Evolutionary conservation across 2,797 vertebrate genomes (phyloP), one percentile per base, ranked within the genome.

Genomic region (Chiropotes sagulatus): DNA sequence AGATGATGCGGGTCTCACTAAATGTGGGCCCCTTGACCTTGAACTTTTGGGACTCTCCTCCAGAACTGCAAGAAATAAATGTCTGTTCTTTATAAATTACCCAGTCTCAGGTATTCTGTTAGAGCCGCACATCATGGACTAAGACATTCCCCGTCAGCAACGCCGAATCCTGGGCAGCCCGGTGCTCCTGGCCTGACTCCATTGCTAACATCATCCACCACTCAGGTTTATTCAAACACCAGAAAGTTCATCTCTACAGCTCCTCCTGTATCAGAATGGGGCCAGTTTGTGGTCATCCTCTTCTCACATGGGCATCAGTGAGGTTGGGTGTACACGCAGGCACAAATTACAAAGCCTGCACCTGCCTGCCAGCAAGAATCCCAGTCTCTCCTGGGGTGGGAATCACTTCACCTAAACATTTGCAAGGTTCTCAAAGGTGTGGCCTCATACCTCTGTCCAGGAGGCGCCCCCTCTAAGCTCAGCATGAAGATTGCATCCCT

Each of bases 401-500:
- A 75, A 13, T 76, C 48, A 48, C 15, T 13, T 20, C 17, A 17
- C 7, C 50, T 4, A 6, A 58, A 61, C 48, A 58, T 26, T 90
- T 61, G 17, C 9, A 22, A 81, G 13, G 0, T 72, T 58, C 26
- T 67, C 79, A 24, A 12, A 41, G 28, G 36, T 19, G 64, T 13
- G 2, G 7, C 46, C n/a, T 41, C 7, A 2, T 11, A 28, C 2
- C 1, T 26, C 67, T 52, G 36, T 48, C 26, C 14, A 76, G 46
- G 36, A 39, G 48, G n/a, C 0, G 0, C 10, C 24, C 14, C 33
- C 7, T 15, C 8, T 17, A 19, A 22, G 20, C 8, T 41, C 64
- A 82, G 5, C 9, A 19, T 9, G 20, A 70, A 30, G n/a, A 54
- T 11, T 0, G 14, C 8, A 22, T 2, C 12, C 22, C 20, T 33